Evolutionary conservation across 2,113 vertebrate genomes (phyloP).

Genomic region (Brienomyrus longianalis): DNA sequence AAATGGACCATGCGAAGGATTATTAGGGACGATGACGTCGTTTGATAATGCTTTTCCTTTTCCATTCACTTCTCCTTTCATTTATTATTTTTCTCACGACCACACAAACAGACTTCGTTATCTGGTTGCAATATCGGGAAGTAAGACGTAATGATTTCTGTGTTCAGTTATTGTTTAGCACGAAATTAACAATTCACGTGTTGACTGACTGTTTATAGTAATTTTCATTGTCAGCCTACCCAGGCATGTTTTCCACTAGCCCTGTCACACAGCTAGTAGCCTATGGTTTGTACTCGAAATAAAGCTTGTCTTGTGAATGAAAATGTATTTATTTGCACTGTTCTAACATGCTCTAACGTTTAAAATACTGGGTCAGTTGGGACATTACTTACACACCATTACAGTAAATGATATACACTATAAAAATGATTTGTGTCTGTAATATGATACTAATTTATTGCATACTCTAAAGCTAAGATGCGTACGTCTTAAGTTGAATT

Average conservation of each 20-base stretch:
- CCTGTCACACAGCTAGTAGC: not conserved
- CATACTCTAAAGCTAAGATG: not conserved
- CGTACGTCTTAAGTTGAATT: not conserved
- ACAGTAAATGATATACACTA: not conserved
- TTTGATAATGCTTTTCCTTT: not conserved
- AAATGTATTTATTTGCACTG: not conserved
- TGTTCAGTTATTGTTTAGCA: slow-evolving; percentile 2
- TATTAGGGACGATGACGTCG: not conserved
- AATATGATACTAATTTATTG: not conserved
- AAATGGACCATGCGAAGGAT: not conserved
- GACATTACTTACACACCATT: not conserved
- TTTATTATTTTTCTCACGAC: not conserved
- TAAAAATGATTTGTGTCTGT: not conserved
- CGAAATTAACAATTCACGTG: not conserved
- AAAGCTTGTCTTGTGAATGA: slow-evolving; percentile 14
- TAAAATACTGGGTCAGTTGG: not conserved
- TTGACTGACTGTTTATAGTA: not conserved
- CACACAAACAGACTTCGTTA: not conserved
- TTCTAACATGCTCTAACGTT: not conserved
- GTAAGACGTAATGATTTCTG: not conserved
- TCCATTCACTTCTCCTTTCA: not conserved
- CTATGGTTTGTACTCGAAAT: slow-evolving; percentile 13
- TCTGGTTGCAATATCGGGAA: not conserved
- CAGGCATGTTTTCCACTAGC: not conserved
- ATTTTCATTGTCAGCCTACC: slow-evolving; percentile 3